Percentiles rank a stretch among this genome's conserved stretches.
These are phyloP conservation scores for Turdus rufiventris DNA, from an alignment of 2,113 vertebrate species.

Conservation along the genomic window DNA sequence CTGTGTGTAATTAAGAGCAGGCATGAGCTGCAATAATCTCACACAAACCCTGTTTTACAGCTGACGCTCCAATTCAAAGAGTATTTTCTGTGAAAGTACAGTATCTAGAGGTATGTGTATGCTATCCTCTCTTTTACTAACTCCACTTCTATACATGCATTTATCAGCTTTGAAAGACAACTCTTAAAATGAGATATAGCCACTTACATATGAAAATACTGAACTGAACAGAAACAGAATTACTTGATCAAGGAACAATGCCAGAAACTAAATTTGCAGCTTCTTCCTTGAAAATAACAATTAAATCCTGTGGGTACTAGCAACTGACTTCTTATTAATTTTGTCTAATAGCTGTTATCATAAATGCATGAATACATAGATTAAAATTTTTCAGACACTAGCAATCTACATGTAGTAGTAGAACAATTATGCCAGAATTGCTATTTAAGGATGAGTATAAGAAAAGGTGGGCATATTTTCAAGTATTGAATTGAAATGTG, in stretches of 20 bases:
- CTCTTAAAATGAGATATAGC: background rate
- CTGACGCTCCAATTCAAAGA: background rate
- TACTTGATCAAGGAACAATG: background rate
- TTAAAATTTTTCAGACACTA: background rate
- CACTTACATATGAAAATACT: background rate
- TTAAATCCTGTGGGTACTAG: background rate
- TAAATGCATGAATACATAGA: background rate
- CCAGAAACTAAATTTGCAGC: background rate
- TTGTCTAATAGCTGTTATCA: background rate
- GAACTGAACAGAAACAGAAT: background rate
- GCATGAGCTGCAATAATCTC: background rate
- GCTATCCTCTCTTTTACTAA: background rate
- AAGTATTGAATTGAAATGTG: background rate
- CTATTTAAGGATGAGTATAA: background rate
- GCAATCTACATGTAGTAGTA: background rate
- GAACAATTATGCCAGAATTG: background rate
- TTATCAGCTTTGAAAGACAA: background rate
- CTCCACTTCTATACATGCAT: background rate
- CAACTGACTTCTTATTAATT: background rate
- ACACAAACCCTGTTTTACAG: background rate
- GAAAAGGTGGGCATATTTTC: background rate
- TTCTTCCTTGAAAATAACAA: slow-evolving; percentile 22
- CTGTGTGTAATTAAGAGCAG: background rate
- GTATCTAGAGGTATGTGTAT: background rate
- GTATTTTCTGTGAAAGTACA: background rate